These are phyloP conservation scores for Canis aureus DNA, from an alignment of 2,113 vertebrate species.

Conservation along the genomic window DNA sequence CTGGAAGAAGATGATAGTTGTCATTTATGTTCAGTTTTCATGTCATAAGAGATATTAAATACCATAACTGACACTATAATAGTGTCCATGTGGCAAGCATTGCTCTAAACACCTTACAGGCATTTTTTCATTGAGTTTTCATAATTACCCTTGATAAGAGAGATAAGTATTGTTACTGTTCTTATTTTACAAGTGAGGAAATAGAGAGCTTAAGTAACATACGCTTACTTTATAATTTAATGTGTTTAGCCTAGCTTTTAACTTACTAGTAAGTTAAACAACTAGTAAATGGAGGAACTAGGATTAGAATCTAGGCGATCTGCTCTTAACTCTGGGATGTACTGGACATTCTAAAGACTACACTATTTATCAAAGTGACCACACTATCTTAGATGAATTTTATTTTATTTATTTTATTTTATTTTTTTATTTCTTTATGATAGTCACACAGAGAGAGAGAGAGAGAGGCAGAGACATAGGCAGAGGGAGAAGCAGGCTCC, in stretches of 20 bases:
- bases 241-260: too few relatives aligned
- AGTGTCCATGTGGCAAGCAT: not conserved
- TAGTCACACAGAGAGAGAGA: too few relatives aligned
- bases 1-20: slow-evolving; percentile 19
- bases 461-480: too few relatives aligned
- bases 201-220: not conserved
- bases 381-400: not conserved
- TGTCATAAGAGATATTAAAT: not conserved
- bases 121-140: slow-evolving; percentile 24
- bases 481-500: too few relatives aligned
- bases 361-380: not conserved
- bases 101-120: not conserved
- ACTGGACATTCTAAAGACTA: not conserved
- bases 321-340: not conserved
- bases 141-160: not conserved
- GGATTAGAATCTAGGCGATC: not conserved
- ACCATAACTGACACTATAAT: not conserved
- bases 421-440: too few relatives aligned
- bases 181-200: not conserved
- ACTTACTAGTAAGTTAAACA: not conserved
- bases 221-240: not conserved
- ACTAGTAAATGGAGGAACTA: not conserved
- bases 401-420: not conserved
- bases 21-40: not conserved
- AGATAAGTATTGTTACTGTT: not conserved